Conservation (phyloP, 92 coral and sea anemone species). For the Anthopleura xanthogrammica region DNA sequence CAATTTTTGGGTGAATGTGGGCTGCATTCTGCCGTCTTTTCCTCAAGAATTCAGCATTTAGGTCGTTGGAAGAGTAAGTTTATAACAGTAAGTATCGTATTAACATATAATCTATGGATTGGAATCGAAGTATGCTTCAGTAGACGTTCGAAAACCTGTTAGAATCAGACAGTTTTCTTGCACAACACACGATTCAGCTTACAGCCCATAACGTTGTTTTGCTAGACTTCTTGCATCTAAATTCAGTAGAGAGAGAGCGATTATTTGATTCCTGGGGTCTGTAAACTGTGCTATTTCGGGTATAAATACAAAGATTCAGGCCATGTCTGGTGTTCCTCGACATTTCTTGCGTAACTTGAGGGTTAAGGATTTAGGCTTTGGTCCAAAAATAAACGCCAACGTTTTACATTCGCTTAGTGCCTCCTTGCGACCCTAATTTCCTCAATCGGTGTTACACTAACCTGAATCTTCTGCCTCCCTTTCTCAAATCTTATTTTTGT, state of each 20-base stretch:
- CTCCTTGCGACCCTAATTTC: not conserved
- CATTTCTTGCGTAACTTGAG: conserved; percentile 13
- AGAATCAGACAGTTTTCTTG: conserved; percentile 20
- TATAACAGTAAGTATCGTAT: conserved; percentile 19
- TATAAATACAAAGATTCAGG: not conserved
- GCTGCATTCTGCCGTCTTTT: conserved; percentile 11
- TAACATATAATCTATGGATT: conserved; percentile 5
- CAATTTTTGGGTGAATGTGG: conserved; percentile 25
- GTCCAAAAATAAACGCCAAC: conserved; percentile 16
- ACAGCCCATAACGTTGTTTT: conserved; percentile 14
- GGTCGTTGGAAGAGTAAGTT: conserved; percentile 1
- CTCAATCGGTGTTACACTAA: not conserved
- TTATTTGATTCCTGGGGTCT: not conserved
- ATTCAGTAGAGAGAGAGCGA: not conserved
- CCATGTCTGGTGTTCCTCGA: not conserved
- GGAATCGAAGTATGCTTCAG: conserved; percentile 19
- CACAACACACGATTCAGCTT: conserved; percentile 3
- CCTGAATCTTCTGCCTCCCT: not conserved
- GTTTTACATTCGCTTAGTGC: not conserved
- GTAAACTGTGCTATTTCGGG: conserved; percentile 5
- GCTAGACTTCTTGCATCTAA: not conserved
- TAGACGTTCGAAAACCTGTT: not conserved
- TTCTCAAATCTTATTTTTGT: not conserved
- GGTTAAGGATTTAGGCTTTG: conserved; percentile 27
- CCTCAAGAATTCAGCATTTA: conserved; percentile 2